Evolutionary conservation across 2,113 vertebrate species (phyloP).

Genomic region (Sinosuthora webbiana): DNA sequence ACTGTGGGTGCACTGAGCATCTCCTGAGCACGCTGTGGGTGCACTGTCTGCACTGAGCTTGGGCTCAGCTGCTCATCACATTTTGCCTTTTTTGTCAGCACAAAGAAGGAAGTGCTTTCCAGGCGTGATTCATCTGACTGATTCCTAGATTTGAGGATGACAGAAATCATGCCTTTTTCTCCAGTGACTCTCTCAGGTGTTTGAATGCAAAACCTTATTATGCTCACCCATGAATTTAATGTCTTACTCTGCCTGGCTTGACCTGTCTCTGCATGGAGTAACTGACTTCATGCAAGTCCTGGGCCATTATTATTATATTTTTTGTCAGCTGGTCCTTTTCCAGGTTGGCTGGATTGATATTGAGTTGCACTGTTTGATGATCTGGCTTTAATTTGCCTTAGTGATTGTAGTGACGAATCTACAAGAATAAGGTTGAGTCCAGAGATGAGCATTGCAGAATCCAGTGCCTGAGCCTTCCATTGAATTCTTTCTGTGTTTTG

Average conservation of each 20-base stretch:
- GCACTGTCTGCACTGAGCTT: not conserved
- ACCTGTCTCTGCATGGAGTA: not conserved
- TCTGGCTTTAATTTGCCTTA: not conserved
- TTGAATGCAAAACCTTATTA: not conserved
- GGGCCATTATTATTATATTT: not conserved
- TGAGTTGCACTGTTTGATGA: not conserved
- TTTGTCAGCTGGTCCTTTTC: not conserved
- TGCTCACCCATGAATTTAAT: not conserved
- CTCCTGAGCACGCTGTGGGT: accelerated
- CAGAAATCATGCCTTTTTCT: not conserved
- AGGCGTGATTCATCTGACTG: not conserved
- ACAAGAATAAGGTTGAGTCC: not conserved
- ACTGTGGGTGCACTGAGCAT: accelerated
- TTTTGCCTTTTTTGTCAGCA: not conserved
- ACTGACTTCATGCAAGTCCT: not conserved
- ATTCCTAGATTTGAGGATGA: not conserved
- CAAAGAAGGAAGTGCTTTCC: not conserved
- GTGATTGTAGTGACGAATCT: not conserved
- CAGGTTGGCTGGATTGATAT: accelerated
- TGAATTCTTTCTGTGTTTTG: not conserved
- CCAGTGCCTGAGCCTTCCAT: not conserved
- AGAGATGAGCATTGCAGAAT: not conserved
- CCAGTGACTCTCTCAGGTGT: not conserved
- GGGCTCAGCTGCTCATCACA: not conserved
- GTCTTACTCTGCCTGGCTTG: not conserved